phyloP scores from a whole-genome alignment of 2,888 invertebrate species.

The Dorcus parallelipipedus region DNA sequence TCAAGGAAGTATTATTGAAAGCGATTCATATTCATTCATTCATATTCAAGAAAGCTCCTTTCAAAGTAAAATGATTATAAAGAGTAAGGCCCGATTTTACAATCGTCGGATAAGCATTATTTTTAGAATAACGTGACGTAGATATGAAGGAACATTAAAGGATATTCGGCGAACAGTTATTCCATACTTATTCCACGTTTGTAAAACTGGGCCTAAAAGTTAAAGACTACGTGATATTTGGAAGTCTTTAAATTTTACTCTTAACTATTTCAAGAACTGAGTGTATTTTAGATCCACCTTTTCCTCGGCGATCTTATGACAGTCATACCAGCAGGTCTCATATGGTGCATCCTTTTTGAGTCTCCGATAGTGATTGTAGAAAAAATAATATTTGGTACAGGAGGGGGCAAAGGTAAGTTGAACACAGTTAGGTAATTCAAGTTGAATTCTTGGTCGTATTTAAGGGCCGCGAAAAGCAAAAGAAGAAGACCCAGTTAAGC shows the following conservation, averaged over 20 bases:
- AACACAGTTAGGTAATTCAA: background rate
- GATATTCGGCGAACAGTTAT: too few relatives aligned
- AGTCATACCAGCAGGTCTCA: slow-evolving; percentile 42
- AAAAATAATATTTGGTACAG: slow-evolving; percentile 33
- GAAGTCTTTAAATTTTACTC: too few relatives aligned
- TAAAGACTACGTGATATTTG: background rate
- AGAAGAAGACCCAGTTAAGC: background rate
- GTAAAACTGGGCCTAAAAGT: too few relatives aligned
- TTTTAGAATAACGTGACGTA: too few relatives aligned
- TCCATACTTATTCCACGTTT: too few relatives aligned
- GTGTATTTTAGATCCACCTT: slow-evolving; percentile 40
- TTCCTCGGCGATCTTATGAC: slow-evolving; percentile 50
- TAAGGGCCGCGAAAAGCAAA: background rate
- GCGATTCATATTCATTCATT: too few relatives aligned
- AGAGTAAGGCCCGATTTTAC: too few relatives aligned
- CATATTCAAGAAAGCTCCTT: background rate
- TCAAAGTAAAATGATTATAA: background rate
- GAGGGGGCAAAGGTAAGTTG: background rate
- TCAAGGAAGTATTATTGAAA: too few relatives aligned
- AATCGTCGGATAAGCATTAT: too few relatives aligned
- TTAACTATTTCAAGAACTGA: background rate
- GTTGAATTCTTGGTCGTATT: background rate
- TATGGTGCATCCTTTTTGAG: slow-evolving; percentile 51
- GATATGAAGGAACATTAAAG: too few relatives aligned
- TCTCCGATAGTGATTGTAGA: slow-evolving; percentile 50